Conservation (phyloP, 2,113 vertebrate species). For the Scalopus aquaticus region DNA sequence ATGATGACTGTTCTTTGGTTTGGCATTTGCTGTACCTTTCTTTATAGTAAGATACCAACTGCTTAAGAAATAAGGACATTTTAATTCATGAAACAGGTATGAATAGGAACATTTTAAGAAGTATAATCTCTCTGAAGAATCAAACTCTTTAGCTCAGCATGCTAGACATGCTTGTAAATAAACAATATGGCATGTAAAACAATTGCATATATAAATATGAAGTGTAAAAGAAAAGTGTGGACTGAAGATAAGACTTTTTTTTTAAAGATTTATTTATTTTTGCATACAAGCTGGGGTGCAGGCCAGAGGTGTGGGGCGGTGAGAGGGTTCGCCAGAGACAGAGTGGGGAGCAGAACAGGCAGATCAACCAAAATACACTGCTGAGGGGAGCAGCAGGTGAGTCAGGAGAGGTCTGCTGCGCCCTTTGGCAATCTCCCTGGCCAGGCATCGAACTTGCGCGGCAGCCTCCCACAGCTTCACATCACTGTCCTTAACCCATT, state of each 20-base stretch:
- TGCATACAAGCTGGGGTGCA: too few species aligned
- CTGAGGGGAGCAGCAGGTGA: too few species aligned
- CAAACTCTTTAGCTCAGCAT: neutral
- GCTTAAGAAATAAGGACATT: slow-evolving; percentile 90
- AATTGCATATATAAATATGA: neutral
- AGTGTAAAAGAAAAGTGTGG: slow-evolving; percentile 4
- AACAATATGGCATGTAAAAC: slow-evolving; percentile 49
- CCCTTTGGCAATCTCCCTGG: too few species aligned
- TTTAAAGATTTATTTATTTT: too few species aligned
- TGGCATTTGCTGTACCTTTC: slow-evolving; percentile 91
- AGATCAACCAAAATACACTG: too few species aligned
- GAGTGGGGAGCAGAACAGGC: too few species aligned
- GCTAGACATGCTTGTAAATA: slow-evolving; percentile 73
- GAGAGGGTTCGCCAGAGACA: too few species aligned
- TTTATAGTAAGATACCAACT: slow-evolving; percentile 92
- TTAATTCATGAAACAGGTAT: slow-evolving; percentile 17
- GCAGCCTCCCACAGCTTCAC: too few species aligned
- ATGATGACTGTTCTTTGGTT: slow-evolving; percentile 85
- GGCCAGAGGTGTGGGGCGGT: too few species aligned
- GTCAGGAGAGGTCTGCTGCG: too few species aligned
- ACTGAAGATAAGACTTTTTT: neutral
- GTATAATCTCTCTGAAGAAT: neutral
- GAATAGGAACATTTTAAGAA: slow-evolving; percentile 13
- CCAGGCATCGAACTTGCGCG: too few species aligned
- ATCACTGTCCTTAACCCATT: too few species aligned